Conservation (phyloP, 2,888 invertebrate species). For the Leptopilina drosophilae region DNA sequence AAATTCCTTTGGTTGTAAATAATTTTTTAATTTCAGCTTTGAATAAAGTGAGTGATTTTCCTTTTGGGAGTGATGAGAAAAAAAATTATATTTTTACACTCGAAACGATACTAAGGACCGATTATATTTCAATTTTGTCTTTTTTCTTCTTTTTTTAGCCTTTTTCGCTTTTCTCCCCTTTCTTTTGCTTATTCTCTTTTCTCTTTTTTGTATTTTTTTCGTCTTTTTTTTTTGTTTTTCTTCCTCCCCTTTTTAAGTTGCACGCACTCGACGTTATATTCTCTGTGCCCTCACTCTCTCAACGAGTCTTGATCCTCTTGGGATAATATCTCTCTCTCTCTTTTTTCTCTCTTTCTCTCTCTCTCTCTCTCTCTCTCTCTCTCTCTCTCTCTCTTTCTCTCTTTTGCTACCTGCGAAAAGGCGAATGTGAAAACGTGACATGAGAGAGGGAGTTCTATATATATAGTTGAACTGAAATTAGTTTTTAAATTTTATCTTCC, state of each 20-base stretch:
- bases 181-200: constrained; percentile 11
- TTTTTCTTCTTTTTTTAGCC: constrained; percentile 21
- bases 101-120: constrained; percentile 4
- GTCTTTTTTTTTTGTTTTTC: constrained; percentile 23
- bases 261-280: constrained; percentile 18
- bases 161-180: neutral
- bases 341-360: no score
- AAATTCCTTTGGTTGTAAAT: no score
- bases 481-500: constrained; percentile 16
- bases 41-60: no score
- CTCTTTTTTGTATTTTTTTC: constrained; percentile 4
- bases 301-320: constrained; percentile 25
- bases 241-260: constrained; percentile 9
- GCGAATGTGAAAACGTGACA: constrained; percentile 30
- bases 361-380: no score
- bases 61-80: neutral
- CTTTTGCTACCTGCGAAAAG: constrained; percentile 13
- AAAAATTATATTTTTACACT: constrained; percentile 9
- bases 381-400: no score
- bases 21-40: no score
- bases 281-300: constrained; percentile 2
- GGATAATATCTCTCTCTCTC: constrained; percentile 26
- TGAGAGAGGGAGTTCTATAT: constrained; percentile 22
- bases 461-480: constrained; percentile 23
- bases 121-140: constrained; percentile 1